phyloP scores from a whole-genome alignment of 2,797 vertebrate species.

The Allochrocebus solatus region DNA sequence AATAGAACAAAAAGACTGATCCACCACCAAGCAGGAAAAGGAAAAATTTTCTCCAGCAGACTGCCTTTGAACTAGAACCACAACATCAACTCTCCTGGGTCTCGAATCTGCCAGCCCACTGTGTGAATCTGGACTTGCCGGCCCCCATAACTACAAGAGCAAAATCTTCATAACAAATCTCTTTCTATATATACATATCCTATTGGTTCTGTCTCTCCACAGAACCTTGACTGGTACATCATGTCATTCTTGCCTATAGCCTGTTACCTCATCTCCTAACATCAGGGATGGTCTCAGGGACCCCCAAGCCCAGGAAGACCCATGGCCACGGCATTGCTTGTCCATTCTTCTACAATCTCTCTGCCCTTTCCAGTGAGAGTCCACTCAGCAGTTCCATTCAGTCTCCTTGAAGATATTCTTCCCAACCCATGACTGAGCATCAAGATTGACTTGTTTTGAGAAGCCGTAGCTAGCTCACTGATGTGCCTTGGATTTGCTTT shows the following conservation, averaged over 20 bases:
- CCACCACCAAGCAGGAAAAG: not conserved
- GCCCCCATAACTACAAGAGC: not conserved
- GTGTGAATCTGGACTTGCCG: not conserved
- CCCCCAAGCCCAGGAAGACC: not conserved
- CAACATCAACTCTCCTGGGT: not conserved
- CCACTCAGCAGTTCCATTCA: not conserved
- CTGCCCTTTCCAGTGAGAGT: not conserved
- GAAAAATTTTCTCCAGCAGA: not conserved
- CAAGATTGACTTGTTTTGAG: not conserved
- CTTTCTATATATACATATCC: not conserved
- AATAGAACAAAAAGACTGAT: not conserved
- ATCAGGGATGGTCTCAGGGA: not conserved
- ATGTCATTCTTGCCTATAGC: not conserved
- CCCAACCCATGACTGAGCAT: not conserved
- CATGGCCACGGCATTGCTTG: accelerated
- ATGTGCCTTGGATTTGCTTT: not conserved
- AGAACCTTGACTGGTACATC: too few species aligned
- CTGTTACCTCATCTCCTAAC: not conserved
- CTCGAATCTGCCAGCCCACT: too few species aligned
- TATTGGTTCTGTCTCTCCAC: not conserved
- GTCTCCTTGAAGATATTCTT: not conserved
- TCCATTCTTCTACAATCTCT: not conserved
- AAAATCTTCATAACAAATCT: not conserved
- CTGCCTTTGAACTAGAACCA: not conserved
- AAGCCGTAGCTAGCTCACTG: accelerated